Conservation (phyloP, 2,113 vertebrate species). For the Perca flavescens region DNA sequence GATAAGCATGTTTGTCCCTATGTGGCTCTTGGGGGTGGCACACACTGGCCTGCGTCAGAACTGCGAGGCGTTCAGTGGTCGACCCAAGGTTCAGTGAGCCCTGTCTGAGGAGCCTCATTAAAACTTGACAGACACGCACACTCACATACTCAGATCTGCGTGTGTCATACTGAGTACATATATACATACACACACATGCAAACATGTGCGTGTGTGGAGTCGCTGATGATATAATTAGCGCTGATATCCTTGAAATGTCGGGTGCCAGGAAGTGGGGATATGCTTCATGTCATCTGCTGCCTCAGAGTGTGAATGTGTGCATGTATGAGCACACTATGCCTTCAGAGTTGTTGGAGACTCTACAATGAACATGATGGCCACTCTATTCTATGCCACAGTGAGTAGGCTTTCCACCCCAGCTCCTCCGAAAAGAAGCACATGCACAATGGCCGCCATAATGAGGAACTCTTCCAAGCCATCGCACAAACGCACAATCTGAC, state of each 20-base stretch:
- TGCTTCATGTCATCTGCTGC: constrained; percentile 54
- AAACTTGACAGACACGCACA: constrained; percentile 58
- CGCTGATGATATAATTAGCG: constrained; percentile 77
- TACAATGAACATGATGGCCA: constrained; percentile 62
- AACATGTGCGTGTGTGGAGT: constrained; percentile 42
- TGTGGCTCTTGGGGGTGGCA: constrained; percentile 45
- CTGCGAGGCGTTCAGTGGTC: constrained; percentile 53
- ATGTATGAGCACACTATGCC: constrained; percentile 58
- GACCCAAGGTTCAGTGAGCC: constrained; percentile 68
- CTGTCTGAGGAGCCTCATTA: constrained; percentile 73
- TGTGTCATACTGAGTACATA: constrained; percentile 31
- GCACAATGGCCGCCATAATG: constrained; percentile 79
- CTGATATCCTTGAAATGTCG: constrained; percentile 60
- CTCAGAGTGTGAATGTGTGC: constrained; percentile 44
- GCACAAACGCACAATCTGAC: constrained; percentile 60
- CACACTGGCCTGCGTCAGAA: constrained; percentile 48
- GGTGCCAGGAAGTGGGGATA: constrained; percentile 70
- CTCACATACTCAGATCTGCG: constrained; percentile 13
- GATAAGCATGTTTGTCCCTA: constrained; percentile 53
- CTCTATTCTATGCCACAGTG: constrained; percentile 62
- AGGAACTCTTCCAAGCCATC: constrained; percentile 73
- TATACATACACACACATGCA: constrained; percentile 14
- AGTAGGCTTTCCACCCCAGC: constrained; percentile 80
- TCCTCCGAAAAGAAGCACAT: constrained; percentile 74
- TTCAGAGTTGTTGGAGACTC: constrained; percentile 50